Percentiles rank a stretch among this genome's conserved stretches.
Evolutionary conservation across 2,797 vertebrate genomes (phyloP).

Genomic region (Protonibea diacanthus): DNA sequence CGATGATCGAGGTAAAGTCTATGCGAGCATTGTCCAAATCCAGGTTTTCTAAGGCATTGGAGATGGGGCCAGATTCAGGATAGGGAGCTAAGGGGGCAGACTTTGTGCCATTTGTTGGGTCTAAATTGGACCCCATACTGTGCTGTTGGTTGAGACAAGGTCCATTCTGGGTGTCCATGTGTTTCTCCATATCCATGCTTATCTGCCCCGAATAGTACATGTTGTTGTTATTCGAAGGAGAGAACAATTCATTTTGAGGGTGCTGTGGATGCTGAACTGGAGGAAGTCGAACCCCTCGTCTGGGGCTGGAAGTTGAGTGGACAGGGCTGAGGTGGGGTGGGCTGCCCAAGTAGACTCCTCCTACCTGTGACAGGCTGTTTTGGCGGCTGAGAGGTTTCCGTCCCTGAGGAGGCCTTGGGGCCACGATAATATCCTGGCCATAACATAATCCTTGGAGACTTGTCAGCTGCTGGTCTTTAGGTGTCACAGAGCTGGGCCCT

Average conservation of each 20-base stretch:
- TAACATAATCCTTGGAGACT: slow-evolving; percentile 84
- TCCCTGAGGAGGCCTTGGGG: slow-evolving; percentile 87
- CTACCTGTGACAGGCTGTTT: slow-evolving; percentile 81
- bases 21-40: slow-evolving; percentile 97
- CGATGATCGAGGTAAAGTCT: slow-evolving; percentile 97
- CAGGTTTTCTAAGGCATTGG: slow-evolving; percentile 94
- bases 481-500: slow-evolving; percentile 68
- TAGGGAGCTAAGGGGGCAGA: slow-evolving; percentile 85
- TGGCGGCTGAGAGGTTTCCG: slow-evolving; percentile 87
- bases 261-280: slow-evolving; percentile 81
- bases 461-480: slow-evolving; percentile 84
- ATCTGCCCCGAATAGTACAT: slow-evolving; percentile 87
- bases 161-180: slow-evolving; percentile 79
- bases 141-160: slow-evolving; percentile 88
- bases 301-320: slow-evolving; percentile 81
- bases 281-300: slow-evolving; percentile 80
- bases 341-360: slow-evolving; percentile 80
- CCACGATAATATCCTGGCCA: slow-evolving; percentile 84
- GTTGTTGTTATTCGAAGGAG: slow-evolving; percentile 77
- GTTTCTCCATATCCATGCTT: slow-evolving; percentile 84
- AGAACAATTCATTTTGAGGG: slow-evolving; percentile 82
- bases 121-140: slow-evolving; percentile 79
- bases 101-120: slow-evolving; percentile 78
- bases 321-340: slow-evolving; percentile 85
- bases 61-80: slow-evolving; percentile 87